phyloP scores from a whole-genome alignment of 2,888 invertebrate genomes.

The Cyaniris semiargus region DNA sequence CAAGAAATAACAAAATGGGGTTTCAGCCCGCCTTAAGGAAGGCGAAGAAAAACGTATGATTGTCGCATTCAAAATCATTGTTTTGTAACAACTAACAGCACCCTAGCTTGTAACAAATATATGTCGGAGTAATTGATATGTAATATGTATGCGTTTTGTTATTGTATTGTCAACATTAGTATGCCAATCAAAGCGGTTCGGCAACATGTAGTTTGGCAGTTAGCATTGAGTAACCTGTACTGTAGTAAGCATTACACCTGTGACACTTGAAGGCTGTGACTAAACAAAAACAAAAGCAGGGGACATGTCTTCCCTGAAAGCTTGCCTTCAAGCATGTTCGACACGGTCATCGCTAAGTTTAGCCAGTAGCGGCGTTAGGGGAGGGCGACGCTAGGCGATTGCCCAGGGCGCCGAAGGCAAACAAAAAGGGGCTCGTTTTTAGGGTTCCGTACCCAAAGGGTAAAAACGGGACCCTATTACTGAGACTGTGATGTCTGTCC shows the following conservation, averaged over 20 bases:
- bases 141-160: background rate
- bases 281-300: background rate
- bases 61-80: background rate
- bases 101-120: background rate
- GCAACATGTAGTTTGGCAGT: constrained; percentile 24
- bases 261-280: constrained; percentile 25
- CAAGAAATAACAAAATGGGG: too few relatives aligned
- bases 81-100: background rate
- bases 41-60: background rate
- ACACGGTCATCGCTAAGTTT: background rate
- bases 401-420: too few relatives aligned
- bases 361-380: background rate
- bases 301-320: constrained; percentile 10
- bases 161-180: constrained; percentile 27
- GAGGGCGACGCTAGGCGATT: too few relatives aligned
- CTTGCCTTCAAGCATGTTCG: background rate
- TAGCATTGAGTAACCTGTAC: constrained; percentile 25
- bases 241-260: background rate
- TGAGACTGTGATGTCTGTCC: too few relatives aligned
- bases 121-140: constrained; percentile 13
- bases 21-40: too few relatives aligned
- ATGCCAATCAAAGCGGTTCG: constrained; percentile 35
- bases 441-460: too few relatives aligned
- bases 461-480: too few relatives aligned
- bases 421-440: too few relatives aligned